phyloP scores from a whole-genome alignment of 2,888 invertebrate genomes.

The Microplitis deprimator region DNA sequence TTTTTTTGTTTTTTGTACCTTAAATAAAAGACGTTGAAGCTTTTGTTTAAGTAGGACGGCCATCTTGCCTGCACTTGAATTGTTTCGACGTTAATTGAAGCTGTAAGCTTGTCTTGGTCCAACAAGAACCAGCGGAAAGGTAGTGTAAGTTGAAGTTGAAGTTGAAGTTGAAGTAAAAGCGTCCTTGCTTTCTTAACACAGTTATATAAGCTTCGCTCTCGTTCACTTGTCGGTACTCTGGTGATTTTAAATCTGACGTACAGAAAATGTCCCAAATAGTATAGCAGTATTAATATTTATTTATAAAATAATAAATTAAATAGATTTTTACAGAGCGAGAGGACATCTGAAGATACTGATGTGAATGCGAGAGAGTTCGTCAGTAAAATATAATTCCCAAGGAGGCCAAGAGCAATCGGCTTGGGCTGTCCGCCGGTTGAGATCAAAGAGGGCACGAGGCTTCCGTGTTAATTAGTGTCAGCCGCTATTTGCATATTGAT shows the following conservation, averaged over 20 bases:
- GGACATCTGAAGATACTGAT: conserved; percentile 30
- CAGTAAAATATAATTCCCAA: conserved; percentile 14
- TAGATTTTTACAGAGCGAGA: background rate
- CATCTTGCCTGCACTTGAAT: conserved; percentile 61
- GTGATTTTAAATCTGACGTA: conserved; percentile 5
- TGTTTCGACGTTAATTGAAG: conserved; percentile 60
- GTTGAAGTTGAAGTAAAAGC: background rate
- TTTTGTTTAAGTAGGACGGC: conserved; percentile 52
- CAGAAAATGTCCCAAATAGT: background rate
- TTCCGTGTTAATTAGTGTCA: conserved; percentile 70
- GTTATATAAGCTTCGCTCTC: background rate
- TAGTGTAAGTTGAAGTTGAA: background rate
- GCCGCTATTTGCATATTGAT: conserved; percentile 70
- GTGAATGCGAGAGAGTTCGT: conserved; percentile 45
- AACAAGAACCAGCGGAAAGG: background rate
- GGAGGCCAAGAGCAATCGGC: conserved; percentile 19
- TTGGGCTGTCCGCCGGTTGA: conserved; percentile 57
- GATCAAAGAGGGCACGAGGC: conserved; percentile 69
- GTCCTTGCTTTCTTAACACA: background rate
- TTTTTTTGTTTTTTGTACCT: too few species aligned
- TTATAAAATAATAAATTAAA: too few species aligned
- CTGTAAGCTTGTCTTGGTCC: conserved; percentile 53
- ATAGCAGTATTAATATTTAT: background rate
- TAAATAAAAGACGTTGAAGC: conserved; percentile 45
- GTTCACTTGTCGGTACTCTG: background rate